Evolutionary conservation across 1,140 invertebrate species (phyloP).

Genomic region (Phortica variegata): DNA sequence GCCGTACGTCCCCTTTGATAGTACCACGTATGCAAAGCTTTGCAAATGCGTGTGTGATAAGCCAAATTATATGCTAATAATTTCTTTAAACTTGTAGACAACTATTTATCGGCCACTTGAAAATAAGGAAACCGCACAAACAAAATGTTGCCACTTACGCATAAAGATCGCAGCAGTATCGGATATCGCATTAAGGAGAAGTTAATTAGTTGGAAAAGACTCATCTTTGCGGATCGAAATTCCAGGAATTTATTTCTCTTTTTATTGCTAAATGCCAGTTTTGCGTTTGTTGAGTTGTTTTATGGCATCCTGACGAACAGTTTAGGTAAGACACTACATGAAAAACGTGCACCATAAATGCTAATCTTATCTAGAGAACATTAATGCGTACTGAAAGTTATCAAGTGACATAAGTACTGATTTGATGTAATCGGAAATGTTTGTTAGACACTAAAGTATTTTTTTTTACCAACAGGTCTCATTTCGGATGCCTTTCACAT

Average conservation of each 20-base stretch:
- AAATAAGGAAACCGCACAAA: background rate
- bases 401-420: background rate
- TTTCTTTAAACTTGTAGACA: background rate
- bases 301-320: slow-evolving; percentile 98
- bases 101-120: slow-evolving; percentile 4
- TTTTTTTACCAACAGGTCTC: slow-evolving; percentile 61
- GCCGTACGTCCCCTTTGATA: slow-evolving; percentile 31
- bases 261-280: slow-evolving; percentile 88
- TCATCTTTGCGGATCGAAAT: slow-evolving; percentile 90
- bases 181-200: slow-evolving; percentile 70
- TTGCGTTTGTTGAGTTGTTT: slow-evolving; percentile 93
- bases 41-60: slow-evolving; percentile 21
- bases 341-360: background rate
- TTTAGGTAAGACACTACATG: slow-evolving; percentile 67
- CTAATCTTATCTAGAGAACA: slow-evolving; percentile 2
- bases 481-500: slow-evolving; percentile 68
- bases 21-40: slow-evolving; percentile 52
- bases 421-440: too few relatives aligned
- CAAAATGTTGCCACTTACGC: slow-evolving; percentile 67
- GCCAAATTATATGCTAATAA: background rate
- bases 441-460: background rate
- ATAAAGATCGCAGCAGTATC: slow-evolving; percentile 71
- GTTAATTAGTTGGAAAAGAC: slow-evolving; percentile 73
- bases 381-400: background rate
- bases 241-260: slow-evolving; percentile 96